Evolutionary conservation across 2,113 vertebrate genomes (phyloP).

Genomic region (Sander lucioperca): DNA sequence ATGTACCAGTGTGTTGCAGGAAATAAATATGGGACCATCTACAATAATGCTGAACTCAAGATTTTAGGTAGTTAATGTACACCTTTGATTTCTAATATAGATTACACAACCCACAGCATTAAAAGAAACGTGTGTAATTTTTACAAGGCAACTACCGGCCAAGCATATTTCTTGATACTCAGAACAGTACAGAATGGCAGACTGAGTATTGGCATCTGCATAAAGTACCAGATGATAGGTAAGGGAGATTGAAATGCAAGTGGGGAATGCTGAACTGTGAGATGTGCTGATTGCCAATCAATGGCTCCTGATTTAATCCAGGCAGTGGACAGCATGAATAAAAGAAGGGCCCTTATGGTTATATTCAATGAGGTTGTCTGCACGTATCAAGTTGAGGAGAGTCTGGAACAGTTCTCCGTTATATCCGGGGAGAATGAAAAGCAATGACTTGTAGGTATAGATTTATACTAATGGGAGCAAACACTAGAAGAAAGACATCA

Average conservation of each 20-base stretch:
- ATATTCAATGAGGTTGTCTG: conserved; percentile 55
- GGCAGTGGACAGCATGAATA: conserved; percentile 68
- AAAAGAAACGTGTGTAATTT: neutral
- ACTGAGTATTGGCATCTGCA: conserved; percentile 47
- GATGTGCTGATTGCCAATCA: conserved; percentile 80
- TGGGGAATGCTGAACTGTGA: conserved; percentile 55
- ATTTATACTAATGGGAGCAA: conserved; percentile 68
- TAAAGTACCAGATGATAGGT: conserved; percentile 43
- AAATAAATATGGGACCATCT: conserved; percentile 92
- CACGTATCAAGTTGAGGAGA: conserved; percentile 37
- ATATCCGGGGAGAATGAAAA: conserved; percentile 51
- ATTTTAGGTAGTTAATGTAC: conserved; percentile 87
- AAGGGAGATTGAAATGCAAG: conserved; percentile 66
- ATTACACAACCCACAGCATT: neutral
- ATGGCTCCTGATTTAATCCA: conserved; percentile 70
- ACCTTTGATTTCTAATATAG: neutral
- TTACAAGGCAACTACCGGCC: neutral
- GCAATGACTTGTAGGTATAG: conserved; percentile 59
- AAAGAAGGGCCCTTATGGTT: conserved; percentile 56
- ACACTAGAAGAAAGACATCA: conserved; percentile 53
- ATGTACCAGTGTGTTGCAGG: conserved; percentile 98
- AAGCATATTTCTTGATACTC: conserved; percentile 21
- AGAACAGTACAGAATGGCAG: conserved; percentile 26
- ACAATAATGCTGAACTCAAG: conserved; percentile 91
- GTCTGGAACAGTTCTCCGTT: conserved; percentile 29